phyloP scores from a whole-genome alignment of 1,140 invertebrate genomes.

The Reticulitermes speratus region DNA sequence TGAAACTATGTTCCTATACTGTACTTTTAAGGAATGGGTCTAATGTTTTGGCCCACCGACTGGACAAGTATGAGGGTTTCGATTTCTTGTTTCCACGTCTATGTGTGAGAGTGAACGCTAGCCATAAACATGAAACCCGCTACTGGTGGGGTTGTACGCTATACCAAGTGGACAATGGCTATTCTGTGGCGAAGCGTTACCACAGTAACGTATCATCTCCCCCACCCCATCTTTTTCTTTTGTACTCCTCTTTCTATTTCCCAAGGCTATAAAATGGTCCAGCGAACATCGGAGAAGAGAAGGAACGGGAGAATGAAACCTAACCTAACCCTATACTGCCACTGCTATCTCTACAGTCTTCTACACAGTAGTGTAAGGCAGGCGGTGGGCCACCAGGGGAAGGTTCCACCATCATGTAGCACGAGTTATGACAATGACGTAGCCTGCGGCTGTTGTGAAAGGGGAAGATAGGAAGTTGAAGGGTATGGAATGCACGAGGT shows the following conservation, averaged over 20 bases:
- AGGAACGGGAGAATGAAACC: background rate
- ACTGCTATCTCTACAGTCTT: too few species aligned
- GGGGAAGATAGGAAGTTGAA: background rate
- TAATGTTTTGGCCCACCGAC: too few species aligned
- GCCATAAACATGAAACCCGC: background rate
- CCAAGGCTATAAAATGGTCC: constrained; percentile 23
- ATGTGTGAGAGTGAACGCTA: background rate
- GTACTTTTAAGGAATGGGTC: too few species aligned
- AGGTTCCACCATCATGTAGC: background rate
- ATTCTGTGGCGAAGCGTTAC: constrained; percentile 21
- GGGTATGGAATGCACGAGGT: background rate
- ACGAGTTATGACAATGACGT: constrained; percentile 1
- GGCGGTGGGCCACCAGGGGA: background rate
- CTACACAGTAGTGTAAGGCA: background rate
- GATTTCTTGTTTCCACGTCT: background rate
- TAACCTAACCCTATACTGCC: background rate
- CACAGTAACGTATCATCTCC: constrained; percentile 25
- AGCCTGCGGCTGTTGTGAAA: background rate
- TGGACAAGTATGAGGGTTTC: background rate
- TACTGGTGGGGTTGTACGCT: background rate
- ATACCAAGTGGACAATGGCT: background rate
- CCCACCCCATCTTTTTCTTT: background rate
- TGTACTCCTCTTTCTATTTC: background rate
- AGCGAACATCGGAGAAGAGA: constrained; percentile 20
- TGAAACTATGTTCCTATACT: too few species aligned